phyloP scores from a whole-genome alignment of 2,888 invertebrate species.

The Chloroclysta siterata region DNA sequence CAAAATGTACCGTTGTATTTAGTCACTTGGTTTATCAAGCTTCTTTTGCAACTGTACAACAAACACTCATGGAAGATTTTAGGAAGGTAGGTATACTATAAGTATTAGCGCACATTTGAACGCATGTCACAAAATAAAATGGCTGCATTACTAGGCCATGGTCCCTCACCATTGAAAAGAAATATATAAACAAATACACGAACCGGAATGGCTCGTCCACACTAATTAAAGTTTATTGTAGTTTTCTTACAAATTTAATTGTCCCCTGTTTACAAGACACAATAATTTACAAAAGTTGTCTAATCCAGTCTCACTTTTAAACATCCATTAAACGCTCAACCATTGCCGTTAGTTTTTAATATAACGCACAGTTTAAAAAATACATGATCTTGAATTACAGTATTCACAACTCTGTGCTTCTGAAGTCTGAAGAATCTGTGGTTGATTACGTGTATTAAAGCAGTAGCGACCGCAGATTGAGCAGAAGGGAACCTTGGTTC shows the following conservation, averaged over 20 bases:
- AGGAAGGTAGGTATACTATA: conserved; percentile 30
- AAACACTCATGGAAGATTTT: conserved; percentile 32
- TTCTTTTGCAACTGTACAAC: not conserved
- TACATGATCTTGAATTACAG: not conserved
- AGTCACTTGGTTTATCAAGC: not conserved
- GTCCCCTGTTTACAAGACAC: not conserved
- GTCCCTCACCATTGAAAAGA: conserved; percentile 39
- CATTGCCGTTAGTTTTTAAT: not conserved
- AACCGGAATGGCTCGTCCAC: conserved; percentile 40
- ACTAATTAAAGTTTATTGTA: conserved; percentile 11
- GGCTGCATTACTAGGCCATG: conserved; percentile 31
- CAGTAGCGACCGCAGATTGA: not conserved
- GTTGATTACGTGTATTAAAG: not conserved
- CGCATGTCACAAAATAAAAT: conserved; percentile 36
- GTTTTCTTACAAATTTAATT: not conserved
- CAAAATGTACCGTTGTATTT: not conserved
- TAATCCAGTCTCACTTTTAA: too few species aligned
- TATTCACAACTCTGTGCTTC: not conserved
- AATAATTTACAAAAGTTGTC: too few species aligned
- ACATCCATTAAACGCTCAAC: not conserved
- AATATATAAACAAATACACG: conserved; percentile 30
- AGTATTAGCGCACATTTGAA: conserved; percentile 26
- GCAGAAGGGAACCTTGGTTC: too few species aligned
- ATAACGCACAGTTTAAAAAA: not conserved
- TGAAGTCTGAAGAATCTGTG: not conserved